phyloP scores from a whole-genome alignment of 2,797 vertebrate species.

The Protosalanx chinensis region DNA sequence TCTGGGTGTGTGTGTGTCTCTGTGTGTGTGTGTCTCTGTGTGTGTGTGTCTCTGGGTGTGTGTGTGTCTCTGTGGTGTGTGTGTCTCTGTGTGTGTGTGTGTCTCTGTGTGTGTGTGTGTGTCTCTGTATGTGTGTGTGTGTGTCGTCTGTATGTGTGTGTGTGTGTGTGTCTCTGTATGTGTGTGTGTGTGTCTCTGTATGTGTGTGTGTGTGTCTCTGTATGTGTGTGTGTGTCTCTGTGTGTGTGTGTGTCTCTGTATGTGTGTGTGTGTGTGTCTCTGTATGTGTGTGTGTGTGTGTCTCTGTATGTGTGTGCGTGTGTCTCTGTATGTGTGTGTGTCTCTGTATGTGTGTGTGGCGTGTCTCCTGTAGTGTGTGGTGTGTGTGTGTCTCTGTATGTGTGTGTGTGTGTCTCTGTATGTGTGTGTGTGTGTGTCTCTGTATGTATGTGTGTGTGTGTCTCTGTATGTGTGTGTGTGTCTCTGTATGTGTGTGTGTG shows the following conservation, averaged over 20 bases:
- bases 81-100: no score
- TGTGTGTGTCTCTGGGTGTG: no score
- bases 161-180: no score
- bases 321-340: not conserved
- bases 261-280: no score
- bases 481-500: not conserved
- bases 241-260: constrained; percentile 4
- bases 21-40: no score
- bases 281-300: constrained; percentile 32
- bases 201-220: no score
- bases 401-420: not conserved
- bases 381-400: not conserved
- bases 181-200: no score
- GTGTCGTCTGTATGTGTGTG: no score
- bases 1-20: constrained; percentile 4
- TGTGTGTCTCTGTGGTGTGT: no score
- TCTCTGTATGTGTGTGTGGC: no score
- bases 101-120: not conserved
- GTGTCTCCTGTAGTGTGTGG: not conserved
- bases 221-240: constrained; percentile 2
- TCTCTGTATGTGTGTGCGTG: constrained; percentile 22
- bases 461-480: not conserved
- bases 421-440: not conserved
- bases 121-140: no score
- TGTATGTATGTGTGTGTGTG: not conserved